A percentile compares a stretch with the other conserved stretches of the same genome.
These are phyloP conservation scores for Tolmerus cingulatus DNA, from an alignment of 2,888 invertebrate genomes.

Conservation along the genomic window DNA sequence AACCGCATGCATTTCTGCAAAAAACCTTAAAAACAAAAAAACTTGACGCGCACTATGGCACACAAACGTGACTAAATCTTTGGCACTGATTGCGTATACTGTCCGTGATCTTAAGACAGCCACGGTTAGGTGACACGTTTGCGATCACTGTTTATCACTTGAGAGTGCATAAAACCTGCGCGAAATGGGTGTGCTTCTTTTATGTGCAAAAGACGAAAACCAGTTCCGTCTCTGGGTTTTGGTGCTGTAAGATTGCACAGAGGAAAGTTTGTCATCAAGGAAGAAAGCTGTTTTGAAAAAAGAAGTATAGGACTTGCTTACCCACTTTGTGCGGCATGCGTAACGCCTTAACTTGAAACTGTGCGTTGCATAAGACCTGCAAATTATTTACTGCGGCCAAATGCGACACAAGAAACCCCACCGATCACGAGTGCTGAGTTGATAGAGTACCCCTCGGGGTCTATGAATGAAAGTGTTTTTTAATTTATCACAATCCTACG, in stretches of 20 bases:
- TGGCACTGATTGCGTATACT: slow-evolving; percentile 7
- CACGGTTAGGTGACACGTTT: slow-evolving; percentile 13
- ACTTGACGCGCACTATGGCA: background rate
- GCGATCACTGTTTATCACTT: slow-evolving; percentile 6
- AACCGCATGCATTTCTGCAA: background rate
- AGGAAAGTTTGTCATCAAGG: slow-evolving; percentile 17
- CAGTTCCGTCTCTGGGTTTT: background rate
- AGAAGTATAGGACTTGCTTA: background rate
- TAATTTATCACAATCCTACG: background rate
- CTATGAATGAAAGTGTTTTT: slow-evolving; percentile 16
- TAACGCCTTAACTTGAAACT: background rate
- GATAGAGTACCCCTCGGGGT: background rate
- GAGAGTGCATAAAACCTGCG: slow-evolving; percentile 3
- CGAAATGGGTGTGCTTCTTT: slow-evolving; percentile 17
- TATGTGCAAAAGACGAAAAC: background rate
- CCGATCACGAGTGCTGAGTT: background rate
- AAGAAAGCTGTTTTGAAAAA: background rate
- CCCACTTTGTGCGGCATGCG: background rate
- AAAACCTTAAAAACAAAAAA: background rate
- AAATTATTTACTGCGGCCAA: background rate
- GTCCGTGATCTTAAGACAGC: slow-evolving; percentile 15
- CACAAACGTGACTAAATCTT: slow-evolving; percentile 11
- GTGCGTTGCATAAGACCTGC: background rate
- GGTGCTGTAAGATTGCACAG: background rate
- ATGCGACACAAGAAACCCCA: background rate